These are phyloP conservation scores for Vesta saturnalis DNA, from an alignment of 2,888 invertebrate genomes.

Conservation along the genomic window DNA sequence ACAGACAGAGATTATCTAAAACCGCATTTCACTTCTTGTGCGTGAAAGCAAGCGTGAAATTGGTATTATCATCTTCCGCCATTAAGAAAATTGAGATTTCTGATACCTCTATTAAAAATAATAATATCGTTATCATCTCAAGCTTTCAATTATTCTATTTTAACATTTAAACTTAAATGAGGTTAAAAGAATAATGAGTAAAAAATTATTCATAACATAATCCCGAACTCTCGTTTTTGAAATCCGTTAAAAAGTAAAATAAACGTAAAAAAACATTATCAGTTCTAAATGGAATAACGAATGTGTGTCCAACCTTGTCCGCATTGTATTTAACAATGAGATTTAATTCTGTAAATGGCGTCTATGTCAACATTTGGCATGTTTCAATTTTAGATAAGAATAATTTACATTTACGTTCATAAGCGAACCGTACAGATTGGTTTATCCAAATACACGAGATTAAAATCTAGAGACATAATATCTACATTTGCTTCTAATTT, in stretches of 20 bases:
- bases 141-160: too few relatives aligned
- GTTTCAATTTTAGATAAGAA: not conserved
- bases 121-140: too few relatives aligned
- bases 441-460: not conserved
- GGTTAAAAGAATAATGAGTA: too few relatives aligned
- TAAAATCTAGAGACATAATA: constrained; percentile 30
- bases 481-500: constrained; percentile 41
- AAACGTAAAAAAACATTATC: not conserved
- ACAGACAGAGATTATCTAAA: too few relatives aligned
- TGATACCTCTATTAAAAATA: too few relatives aligned
- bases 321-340: constrained; percentile 1
- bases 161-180: too few relatives aligned
- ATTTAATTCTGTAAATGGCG: constrained; percentile 1
- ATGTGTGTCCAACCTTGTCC: not conserved
- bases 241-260: not conserved
- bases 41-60: too few relatives aligned
- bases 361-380: not conserved
- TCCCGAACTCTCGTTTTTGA: not conserved
- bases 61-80: too few relatives aligned
- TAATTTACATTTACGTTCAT: too few relatives aligned
- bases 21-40: too few relatives aligned
- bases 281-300: constrained; percentile 1
- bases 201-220: constrained; percentile 1
- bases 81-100: too few relatives aligned
- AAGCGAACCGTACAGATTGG: too few relatives aligned